These are phyloP conservation scores for Eilema depressum DNA, from an alignment of 2,888 invertebrate genomes.

Conservation along the genomic window DNA sequence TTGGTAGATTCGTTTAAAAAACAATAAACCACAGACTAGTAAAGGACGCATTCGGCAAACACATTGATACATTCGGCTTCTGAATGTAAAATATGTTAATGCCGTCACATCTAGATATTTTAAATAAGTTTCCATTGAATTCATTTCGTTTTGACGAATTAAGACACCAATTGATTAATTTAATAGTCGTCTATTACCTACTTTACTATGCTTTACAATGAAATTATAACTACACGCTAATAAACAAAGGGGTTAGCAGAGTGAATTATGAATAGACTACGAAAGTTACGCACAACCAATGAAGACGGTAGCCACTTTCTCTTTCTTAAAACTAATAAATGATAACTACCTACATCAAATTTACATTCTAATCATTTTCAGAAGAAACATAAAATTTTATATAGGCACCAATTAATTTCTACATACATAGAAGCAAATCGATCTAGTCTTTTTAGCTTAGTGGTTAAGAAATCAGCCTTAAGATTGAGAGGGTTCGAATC, in stretches of 20 bases:
- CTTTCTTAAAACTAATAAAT: not conserved
- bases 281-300: not conserved
- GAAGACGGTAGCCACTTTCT: not conserved
- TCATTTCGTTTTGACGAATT: too few relatives aligned
- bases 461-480: too few relatives aligned
- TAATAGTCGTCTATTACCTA: not conserved
- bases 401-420: not conserved
- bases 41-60: not conserved
- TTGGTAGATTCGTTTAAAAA: not conserved
- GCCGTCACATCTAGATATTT: not conserved
- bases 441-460: too few relatives aligned
- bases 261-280: not conserved
- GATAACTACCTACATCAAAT: not conserved
- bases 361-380: not conserved
- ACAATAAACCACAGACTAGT: not conserved
- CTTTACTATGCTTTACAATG: not conserved
- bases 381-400: not conserved
- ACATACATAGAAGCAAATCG: too few relatives aligned
- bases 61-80: not conserved
- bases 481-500: too few relatives aligned
- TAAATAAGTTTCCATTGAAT: not conserved
- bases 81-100: not conserved
- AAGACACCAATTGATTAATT: not conserved
- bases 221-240: not conserved
- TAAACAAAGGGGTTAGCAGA: conserved; percentile 1